These are phyloP conservation scores for Sprattus sprattus DNA, from an alignment of 2,113 vertebrate species.

Conservation along the genomic window DNA sequence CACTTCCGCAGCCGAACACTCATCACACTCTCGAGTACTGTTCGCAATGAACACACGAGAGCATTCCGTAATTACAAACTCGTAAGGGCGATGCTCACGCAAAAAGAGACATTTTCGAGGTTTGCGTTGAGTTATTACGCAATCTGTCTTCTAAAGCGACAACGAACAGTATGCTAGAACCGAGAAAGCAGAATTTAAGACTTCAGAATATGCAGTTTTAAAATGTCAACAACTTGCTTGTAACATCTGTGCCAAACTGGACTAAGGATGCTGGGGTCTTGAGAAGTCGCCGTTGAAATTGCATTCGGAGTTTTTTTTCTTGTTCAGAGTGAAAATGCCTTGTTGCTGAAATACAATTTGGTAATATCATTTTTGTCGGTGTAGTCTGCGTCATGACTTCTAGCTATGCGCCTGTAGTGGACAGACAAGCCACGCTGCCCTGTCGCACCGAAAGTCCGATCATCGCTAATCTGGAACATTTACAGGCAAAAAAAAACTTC, in stretches of 20 bases:
- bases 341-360: background rate
- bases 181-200: background rate
- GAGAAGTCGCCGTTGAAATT: background rate
- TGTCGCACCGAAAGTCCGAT: constrained; percentile 78
- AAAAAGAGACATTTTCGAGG: background rate
- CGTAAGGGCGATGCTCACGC: constrained; percentile 3
- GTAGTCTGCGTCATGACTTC: constrained; percentile 75
- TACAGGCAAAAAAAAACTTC: constrained; percentile 89
- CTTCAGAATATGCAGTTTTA: background rate
- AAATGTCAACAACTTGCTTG: background rate
- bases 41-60: constrained; percentile 1
- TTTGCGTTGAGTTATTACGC: background rate
- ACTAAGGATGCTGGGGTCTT: background rate
- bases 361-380: background rate
- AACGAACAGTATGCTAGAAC: background rate
- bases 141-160: background rate
- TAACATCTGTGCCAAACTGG: background rate
- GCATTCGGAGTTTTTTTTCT: background rate
- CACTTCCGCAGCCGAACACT: constrained; percentile 52
- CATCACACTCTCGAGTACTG: background rate
- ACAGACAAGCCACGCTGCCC: constrained; percentile 74
- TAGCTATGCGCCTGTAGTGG: constrained; percentile 83
- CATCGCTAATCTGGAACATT: constrained; percentile 76
- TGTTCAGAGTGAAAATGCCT: background rate
- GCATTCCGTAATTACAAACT: background rate